Conservation (phyloP, 1,140 invertebrate species). For the Prorops nasuta region DNA sequence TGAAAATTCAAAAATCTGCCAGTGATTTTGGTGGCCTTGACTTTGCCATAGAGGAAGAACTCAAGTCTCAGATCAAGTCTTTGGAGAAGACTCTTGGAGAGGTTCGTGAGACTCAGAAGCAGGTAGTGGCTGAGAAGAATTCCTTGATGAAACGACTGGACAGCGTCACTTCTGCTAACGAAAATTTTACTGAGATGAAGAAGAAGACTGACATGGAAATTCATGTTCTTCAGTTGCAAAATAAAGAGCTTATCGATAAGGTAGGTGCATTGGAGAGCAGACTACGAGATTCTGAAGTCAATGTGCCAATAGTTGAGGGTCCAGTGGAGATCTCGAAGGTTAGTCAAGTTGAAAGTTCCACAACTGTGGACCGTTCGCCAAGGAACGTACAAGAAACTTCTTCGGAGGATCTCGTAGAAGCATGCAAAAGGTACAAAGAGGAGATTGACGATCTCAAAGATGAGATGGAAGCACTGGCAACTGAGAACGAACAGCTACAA, state of each 20-base stretch:
- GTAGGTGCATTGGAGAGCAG: slow-evolving; percentile 56
- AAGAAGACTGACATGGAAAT: slow-evolving; percentile 71
- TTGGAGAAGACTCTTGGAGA: slow-evolving; percentile 67
- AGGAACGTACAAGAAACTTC: not conserved
- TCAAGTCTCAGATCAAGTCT: slow-evolving; percentile 64
- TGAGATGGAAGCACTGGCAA: slow-evolving; percentile 62
- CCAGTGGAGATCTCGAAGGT: not conserved
- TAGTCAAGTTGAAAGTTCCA: not conserved
- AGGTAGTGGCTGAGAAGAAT: slow-evolving; percentile 66
- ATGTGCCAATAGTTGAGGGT: not conserved
- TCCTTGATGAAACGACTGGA: slow-evolving; percentile 70
- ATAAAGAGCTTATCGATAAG: slow-evolving; percentile 65
- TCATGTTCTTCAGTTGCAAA: slow-evolving; percentile 68
- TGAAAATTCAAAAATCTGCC: slow-evolving; percentile 56
- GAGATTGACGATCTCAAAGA: slow-evolving; percentile 56
- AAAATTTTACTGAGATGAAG: slow-evolving; percentile 74
- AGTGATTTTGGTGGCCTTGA: slow-evolving; percentile 66
- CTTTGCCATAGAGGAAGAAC: slow-evolving; percentile 72
- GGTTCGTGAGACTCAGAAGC: slow-evolving; percentile 58
- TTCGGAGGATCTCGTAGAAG: slow-evolving; percentile 4
- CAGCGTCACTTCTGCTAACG: slow-evolving; percentile 73
- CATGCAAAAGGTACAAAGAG: slow-evolving; percentile 35
- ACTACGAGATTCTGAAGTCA: slow-evolving; percentile 2
- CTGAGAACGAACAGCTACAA: slow-evolving; percentile 73
- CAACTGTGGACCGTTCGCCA: not conserved